Conservation (phyloP, 2,113 vertebrate genomes). For the Motacilla tschutschensis region DNA sequence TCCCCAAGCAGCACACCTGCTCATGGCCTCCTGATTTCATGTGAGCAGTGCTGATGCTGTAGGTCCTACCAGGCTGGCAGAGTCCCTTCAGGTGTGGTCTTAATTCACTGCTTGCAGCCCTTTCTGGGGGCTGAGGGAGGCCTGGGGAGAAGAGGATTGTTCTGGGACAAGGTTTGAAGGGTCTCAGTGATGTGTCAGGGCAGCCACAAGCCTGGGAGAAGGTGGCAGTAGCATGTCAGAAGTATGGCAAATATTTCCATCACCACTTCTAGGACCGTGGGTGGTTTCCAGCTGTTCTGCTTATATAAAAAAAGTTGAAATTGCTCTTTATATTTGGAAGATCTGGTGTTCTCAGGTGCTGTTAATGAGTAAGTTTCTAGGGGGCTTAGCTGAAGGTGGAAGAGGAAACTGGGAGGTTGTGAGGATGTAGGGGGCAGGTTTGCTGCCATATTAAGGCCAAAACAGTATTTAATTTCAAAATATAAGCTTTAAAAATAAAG, state of each 20-base stretch:
- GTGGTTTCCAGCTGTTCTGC: not conserved
- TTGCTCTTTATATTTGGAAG: not conserved
- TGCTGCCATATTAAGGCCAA: not conserved
- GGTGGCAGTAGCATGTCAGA: not conserved
- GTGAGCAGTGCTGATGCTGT: not conserved
- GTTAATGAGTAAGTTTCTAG: not conserved
- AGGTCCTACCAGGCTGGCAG: not conserved
- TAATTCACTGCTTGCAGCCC: not conserved
- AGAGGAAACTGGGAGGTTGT: not conserved
- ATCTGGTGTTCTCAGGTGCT: not conserved
- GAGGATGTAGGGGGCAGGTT: not conserved
- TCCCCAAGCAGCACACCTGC: not conserved
- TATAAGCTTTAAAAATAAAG: not conserved
- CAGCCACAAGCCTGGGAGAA: not conserved
- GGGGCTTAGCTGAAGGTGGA: not conserved
- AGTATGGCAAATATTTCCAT: not conserved
- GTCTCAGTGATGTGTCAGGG: not conserved
- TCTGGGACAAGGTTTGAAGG: not conserved
- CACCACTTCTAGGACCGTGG: accelerated
- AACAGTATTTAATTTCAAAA: not conserved
- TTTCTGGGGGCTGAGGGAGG: not conserved
- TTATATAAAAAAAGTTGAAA: not conserved
- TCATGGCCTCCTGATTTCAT: accelerated
- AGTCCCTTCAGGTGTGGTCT: not conserved
- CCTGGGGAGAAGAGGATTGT: not conserved